A percentile compares a stretch with the other conserved stretches of the same genome.
These are phyloP conservation scores for Brenthis ino DNA, from an alignment of 2,888 invertebrate species.

Conservation along the genomic window DNA sequence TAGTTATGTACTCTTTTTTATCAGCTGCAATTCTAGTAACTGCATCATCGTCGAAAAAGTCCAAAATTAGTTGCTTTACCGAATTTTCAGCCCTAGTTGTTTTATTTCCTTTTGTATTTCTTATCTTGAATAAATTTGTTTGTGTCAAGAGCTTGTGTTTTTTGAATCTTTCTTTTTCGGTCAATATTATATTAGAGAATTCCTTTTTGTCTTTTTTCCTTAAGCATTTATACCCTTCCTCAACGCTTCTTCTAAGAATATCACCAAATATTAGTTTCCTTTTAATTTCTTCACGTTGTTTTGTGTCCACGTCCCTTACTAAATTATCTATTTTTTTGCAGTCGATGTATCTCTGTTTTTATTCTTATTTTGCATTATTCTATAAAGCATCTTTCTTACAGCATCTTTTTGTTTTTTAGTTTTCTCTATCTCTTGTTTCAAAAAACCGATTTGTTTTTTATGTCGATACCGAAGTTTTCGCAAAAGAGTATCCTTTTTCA, in stretches of 20 bases:
- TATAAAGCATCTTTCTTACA: too few relatives aligned
- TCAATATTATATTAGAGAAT: background rate
- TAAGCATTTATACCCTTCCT: background rate
- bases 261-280: constrained; percentile 10
- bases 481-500: too few relatives aligned
- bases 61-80: constrained; percentile 29
- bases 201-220: constrained; percentile 2
- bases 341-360: constrained; percentile 3
- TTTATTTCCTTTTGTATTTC: constrained; percentile 8
- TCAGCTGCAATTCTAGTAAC: constrained; percentile 29
- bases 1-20: constrained; percentile 34
- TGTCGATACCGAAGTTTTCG: background rate
- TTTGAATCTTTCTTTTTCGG: constrained; percentile 10
- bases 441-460: background rate
- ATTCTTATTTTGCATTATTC: background rate
- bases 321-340: too few relatives aligned
- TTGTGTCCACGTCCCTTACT: too few relatives aligned
- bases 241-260: background rate
- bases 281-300: background rate
- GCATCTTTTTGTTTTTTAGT: background rate
- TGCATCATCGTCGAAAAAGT: constrained; percentile 35
- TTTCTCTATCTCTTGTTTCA: background rate
- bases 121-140: constrained; percentile 1
- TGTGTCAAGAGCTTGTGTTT: constrained; percentile 1
- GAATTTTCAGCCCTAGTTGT: too few relatives aligned